A percentile compares a stretch with the other conserved stretches of the same genome.
Evolutionary conservation across 92 coral and sea anemone genomes (phyloP).

Genomic region (Montipora capitata): DNA sequence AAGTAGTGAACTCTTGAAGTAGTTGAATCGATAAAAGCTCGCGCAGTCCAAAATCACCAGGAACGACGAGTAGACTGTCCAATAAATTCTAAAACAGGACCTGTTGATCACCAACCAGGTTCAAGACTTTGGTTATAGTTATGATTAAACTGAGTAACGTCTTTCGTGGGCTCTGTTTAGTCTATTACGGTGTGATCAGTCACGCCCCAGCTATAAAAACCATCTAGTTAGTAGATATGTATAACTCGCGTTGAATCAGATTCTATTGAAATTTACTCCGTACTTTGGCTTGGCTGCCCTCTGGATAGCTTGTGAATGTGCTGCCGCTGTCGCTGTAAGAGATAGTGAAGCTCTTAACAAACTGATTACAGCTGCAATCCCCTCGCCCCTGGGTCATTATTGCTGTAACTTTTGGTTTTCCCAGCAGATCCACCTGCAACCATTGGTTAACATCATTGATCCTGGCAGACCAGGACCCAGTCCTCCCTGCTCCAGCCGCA

Average conservation of each 20-base stretch:
- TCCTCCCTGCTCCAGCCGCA: background rate
- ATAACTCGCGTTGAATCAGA: background rate
- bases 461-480: slow-evolving; percentile 13
- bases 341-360: slow-evolving; percentile 2
- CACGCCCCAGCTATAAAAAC: too few species aligned
- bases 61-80: too few species aligned
- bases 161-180: background rate
- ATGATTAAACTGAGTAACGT: background rate
- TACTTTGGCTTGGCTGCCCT: background rate
- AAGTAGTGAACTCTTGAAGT: too few species aligned
- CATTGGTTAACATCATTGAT: background rate
- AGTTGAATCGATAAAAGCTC: too few species aligned
- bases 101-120: background rate
- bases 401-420: background rate
- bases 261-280: background rate
- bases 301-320: background rate
- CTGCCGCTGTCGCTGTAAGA: background rate
- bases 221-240: background rate
- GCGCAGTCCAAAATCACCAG: too few species aligned
- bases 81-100: background rate
- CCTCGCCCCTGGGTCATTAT: slow-evolving; percentile 5
- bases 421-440: slow-evolving; percentile 10
- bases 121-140: background rate
- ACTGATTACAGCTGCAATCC: background rate
- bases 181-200: too few species aligned